These are phyloP conservation scores for Cebidichthys violaceus DNA, from an alignment of 2,113 vertebrate species.

Conservation along the genomic window DNA sequence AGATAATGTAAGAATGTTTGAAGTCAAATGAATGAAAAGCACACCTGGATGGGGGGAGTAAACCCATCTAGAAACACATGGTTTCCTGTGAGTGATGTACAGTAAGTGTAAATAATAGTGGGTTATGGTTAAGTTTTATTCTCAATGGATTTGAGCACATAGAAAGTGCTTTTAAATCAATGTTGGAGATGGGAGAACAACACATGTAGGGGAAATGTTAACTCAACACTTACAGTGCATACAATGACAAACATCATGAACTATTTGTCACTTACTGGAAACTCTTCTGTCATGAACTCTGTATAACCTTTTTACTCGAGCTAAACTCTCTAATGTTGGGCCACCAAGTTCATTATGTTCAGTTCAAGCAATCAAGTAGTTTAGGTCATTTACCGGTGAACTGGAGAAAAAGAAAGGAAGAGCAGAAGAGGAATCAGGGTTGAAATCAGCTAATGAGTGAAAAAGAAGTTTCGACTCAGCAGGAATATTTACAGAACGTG, in stretches of 20 bases:
- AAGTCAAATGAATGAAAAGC: neutral
- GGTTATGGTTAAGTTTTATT: neutral
- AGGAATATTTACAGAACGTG: constrained; percentile 38
- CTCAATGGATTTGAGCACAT: neutral
- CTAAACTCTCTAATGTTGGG: constrained; percentile 8
- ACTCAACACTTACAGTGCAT: neutral
- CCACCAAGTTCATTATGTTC: constrained; percentile 9
- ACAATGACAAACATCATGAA: neutral
- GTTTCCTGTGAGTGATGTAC: neutral
- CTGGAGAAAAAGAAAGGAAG: neutral
- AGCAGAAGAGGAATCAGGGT: constrained; percentile 11
- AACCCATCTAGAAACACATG: neutral
- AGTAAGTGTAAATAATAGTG: neutral
- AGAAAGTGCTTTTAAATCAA: neutral
- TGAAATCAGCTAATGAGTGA: constrained; percentile 22
- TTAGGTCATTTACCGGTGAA: constrained; percentile 22
- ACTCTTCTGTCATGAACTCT: neutral
- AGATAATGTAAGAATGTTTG: neutral
- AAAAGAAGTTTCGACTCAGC: constrained; percentile 6
- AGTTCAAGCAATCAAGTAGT: constrained; percentile 6
- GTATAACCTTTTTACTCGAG: neutral
- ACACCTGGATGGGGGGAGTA: neutral
- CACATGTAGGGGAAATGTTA: neutral
- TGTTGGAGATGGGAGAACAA: neutral
- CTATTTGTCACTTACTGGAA: neutral